Percentiles rank a stretch among this genome's conserved stretches.
Conservation (phyloP, 2,888 invertebrate genomes). For the Sarcophaga variegata region DNA sequence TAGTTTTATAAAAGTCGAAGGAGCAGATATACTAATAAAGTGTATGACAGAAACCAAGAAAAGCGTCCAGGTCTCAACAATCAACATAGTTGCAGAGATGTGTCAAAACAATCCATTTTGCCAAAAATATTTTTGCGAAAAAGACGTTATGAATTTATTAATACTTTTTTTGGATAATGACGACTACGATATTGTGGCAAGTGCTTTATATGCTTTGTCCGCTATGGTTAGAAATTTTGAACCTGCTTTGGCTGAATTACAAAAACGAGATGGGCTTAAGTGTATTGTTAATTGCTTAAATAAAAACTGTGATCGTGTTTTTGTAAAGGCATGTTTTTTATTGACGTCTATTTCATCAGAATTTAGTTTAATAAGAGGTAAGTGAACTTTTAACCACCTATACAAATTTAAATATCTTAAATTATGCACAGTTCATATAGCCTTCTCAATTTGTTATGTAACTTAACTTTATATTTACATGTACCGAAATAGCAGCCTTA, state of each 20-base stretch:
- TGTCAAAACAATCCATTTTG: slow-evolving; percentile 94
- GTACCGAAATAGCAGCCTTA: no score
- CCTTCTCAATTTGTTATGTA: not conserved
- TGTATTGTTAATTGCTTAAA: slow-evolving; percentile 85
- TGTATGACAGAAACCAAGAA: slow-evolving; percentile 86
- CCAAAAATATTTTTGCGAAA: slow-evolving; percentile 87
- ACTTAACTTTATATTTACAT: not conserved
- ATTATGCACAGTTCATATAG: not conserved
- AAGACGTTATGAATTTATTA: slow-evolving; percentile 86
- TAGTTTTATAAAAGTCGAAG: slow-evolving; percentile 93
- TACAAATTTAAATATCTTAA: not conserved
- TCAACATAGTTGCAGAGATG: slow-evolving; percentile 88
- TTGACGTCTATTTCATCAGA: slow-evolving; percentile 84
- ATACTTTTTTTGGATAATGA: slow-evolving; percentile 82
- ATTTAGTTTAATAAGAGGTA: slow-evolving; percentile 84
- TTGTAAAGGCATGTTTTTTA: slow-evolving; percentile 89
- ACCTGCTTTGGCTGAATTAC: slow-evolving; percentile 85
- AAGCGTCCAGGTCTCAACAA: slow-evolving; percentile 85
- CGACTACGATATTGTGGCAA: slow-evolving; percentile 84
- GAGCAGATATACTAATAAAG: slow-evolving; percentile 87
- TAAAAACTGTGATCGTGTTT: slow-evolving; percentile 82
- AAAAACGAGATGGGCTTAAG: slow-evolving; percentile 86
- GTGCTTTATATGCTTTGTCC: slow-evolving; percentile 90
- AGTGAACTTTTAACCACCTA: not conserved
- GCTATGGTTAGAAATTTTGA: slow-evolving; percentile 87